phyloP scores from a whole-genome alignment of 1,140 invertebrate species.

The Lepidurus arcticus region DNA sequence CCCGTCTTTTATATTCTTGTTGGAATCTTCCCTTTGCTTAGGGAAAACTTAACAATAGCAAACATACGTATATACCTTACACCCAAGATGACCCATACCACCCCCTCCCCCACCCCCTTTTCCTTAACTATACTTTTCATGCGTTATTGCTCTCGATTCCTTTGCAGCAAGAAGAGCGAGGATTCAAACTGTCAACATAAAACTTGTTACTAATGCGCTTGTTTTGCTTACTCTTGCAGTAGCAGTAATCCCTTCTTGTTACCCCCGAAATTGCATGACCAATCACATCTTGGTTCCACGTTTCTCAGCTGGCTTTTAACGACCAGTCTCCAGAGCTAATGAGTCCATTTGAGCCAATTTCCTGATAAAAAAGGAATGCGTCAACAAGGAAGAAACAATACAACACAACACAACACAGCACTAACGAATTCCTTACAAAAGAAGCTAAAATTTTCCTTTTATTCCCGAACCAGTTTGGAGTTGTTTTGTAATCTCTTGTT shows the following conservation, averaged over 20 bases:
- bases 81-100: neutral
- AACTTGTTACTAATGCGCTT: constrained; percentile 6
- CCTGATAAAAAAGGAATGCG: neutral
- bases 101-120: neutral
- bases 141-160: neutral
- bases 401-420: neutral
- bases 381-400: neutral
- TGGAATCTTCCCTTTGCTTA: constrained; percentile 15
- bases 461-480: neutral
- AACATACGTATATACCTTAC: neutral
- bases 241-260: neutral
- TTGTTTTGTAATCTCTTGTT: neutral
- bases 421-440: neutral
- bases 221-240: neutral
- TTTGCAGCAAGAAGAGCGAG: neutral
- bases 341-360: neutral
- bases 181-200: constrained; percentile 14
- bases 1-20: constrained; percentile 22
- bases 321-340: neutral
- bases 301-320: neutral
- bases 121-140: neutral
- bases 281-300: neutral
- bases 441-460: neutral
- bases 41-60: neutral
- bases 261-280: neutral